Evolutionary conservation across 2,888 invertebrate species (phyloP).

Genomic region (Apocheima hispidaria): DNA sequence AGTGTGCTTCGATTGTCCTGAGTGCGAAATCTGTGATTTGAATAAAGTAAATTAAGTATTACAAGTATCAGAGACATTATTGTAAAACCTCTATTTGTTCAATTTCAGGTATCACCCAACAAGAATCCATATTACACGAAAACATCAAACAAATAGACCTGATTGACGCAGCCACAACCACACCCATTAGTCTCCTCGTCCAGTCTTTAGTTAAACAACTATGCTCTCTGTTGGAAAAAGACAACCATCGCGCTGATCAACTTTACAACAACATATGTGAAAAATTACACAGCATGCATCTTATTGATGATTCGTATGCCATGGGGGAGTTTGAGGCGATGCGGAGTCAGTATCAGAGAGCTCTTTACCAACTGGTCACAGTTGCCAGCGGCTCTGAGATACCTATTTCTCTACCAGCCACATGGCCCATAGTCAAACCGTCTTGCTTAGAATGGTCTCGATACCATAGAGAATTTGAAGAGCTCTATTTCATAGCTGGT

Average conservation of each 20-base stretch:
- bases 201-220: conserved; percentile 90
- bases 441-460: conserved; percentile 87
- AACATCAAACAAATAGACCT: conserved; percentile 74
- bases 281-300: conserved; percentile 88
- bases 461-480: conserved; percentile 90
- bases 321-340: conserved; percentile 90
- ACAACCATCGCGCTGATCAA: conserved; percentile 84
- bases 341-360: conserved; percentile 89
- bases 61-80: background rate
- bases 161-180: conserved; percentile 75
- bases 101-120: conserved; percentile 70
- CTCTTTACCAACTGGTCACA: conserved; percentile 87
- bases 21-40: too few relatives aligned
- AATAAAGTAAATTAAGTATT: background rate
- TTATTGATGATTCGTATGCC: conserved; percentile 90
- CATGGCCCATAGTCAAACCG: conserved; percentile 84
- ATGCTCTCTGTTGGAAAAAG: conserved; percentile 88
- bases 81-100: background rate
- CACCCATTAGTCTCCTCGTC: conserved; percentile 89
- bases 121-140: conserved; percentile 69
- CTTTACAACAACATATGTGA: conserved; percentile 89
- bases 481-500: conserved; percentile 88
- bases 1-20: too few relatives aligned
- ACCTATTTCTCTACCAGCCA: conserved; percentile 76
- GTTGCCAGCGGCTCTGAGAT: conserved; percentile 86